A percentile compares a stretch with the other conserved stretches of the same genome.
phyloP scores from a whole-genome alignment of 2,113 vertebrate species.

The Megaleporinus macrocephalus region DNA sequence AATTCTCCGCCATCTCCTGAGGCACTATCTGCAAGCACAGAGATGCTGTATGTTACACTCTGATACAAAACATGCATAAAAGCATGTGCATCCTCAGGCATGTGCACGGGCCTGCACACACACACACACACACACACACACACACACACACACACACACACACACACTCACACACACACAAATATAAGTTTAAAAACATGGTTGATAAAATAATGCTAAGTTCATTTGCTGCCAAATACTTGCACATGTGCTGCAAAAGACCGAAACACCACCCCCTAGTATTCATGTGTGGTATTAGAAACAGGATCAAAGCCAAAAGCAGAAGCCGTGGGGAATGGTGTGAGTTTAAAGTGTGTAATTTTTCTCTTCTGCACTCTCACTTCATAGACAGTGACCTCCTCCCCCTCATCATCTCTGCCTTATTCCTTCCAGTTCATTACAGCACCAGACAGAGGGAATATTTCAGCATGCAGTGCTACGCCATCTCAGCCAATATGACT shows the following conservation, averaged over 20 bases:
- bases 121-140: too few species aligned
- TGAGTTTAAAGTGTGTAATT: slow-evolving; percentile 21
- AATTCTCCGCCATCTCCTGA: slow-evolving; percentile 93
- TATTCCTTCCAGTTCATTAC: slow-evolving; percentile 37
- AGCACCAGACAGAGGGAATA: background rate
- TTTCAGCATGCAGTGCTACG: background rate
- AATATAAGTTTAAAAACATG: background rate
- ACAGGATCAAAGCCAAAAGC: slow-evolving; percentile 39
- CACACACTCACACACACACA: background rate
- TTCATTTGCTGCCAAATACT: background rate
- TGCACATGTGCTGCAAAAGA: slow-evolving; percentile 44
- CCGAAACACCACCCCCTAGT: slow-evolving; percentile 52
- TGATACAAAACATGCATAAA: background rate
- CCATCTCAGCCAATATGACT: slow-evolving; percentile 41
- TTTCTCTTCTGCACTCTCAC: background rate
- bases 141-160: background rate
- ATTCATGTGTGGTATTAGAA: slow-evolving; percentile 36
- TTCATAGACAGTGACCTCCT: slow-evolving; percentile 1
- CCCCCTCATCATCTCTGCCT: background rate
- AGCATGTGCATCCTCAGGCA: slow-evolving; percentile 49
- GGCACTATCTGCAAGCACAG: slow-evolving; percentile 91
- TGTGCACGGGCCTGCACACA: too few species aligned
- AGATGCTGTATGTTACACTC: slow-evolving; percentile 72
- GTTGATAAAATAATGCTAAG: background rate
- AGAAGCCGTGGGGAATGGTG: background rate